A percentile compares a stretch with the other conserved stretches of the same genome.
Evolutionary conservation across 2,113 vertebrate species (phyloP).

Genomic region (Misgurnus anguillicaudatus): DNA sequence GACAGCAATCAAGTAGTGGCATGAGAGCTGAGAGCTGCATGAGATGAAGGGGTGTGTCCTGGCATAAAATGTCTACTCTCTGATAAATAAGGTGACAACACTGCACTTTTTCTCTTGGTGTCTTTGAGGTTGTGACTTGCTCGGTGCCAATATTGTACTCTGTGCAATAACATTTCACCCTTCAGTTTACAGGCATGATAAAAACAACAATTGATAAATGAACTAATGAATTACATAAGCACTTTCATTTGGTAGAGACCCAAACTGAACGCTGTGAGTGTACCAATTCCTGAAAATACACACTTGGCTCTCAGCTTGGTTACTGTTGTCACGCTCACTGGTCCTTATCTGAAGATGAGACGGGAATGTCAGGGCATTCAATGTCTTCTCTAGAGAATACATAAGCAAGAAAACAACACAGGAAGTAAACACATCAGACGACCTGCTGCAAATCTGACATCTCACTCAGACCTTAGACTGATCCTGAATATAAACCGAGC

Average conservation of each 20-base stretch:
- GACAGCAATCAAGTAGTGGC: conserved; percentile 4
- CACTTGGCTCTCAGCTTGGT: conserved; percentile 1
- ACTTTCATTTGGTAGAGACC: not conserved
- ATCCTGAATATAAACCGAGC: conserved; percentile 1
- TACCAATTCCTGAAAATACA: not conserved
- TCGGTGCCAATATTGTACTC: no score
- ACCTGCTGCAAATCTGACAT: conserved; percentile 54
- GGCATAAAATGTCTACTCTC: no score
- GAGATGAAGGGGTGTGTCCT: not conserved
- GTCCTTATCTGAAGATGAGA: conserved; percentile 67
- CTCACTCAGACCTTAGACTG: conserved; percentile 6
- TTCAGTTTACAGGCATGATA: not conserved
- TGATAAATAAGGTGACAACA: no score
- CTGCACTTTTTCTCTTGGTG: no score
- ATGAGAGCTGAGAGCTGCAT: not conserved
- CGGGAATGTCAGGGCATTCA: conserved; percentile 61
- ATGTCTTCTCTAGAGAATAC: conserved; percentile 55
- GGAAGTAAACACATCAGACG: conserved; percentile 61
- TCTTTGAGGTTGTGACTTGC: no score
- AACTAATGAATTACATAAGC: not conserved
- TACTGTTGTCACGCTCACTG: conserved; percentile 57
- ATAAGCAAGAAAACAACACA: conserved; percentile 63
- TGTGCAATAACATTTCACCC: not conserved
- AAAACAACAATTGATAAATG: no score
- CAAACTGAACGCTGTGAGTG: not conserved